These are phyloP conservation scores for Pseudachorutes palmiensis DNA, from an alignment of 1,140 invertebrate species.

Conservation along the genomic window DNA sequence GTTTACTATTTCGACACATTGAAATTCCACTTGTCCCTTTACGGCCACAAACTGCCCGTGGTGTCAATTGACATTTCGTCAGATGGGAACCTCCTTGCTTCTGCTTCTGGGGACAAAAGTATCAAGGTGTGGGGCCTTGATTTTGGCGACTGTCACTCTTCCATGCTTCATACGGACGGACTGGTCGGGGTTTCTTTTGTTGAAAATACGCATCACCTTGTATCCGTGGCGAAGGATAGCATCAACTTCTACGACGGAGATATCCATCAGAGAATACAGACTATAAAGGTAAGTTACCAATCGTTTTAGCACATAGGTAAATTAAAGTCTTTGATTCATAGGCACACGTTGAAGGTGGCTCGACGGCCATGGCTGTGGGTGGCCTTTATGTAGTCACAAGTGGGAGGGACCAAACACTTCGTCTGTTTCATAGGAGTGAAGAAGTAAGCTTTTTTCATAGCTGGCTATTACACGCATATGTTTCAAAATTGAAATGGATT, in stretches of 20 bases:
- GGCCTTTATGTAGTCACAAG: constrained; percentile 71
- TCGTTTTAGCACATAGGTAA: background rate
- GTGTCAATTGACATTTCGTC: constrained; percentile 87
- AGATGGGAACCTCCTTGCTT: constrained; percentile 80
- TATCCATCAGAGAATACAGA: constrained; percentile 80
- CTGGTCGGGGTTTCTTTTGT: constrained; percentile 30
- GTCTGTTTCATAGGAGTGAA: constrained; percentile 76
- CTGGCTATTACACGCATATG: background rate
- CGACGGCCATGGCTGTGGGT: constrained; percentile 49
- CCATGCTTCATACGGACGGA: constrained; percentile 50
- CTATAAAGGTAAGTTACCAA: constrained; percentile 59
- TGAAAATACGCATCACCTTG: constrained; percentile 33
- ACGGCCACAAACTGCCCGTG: constrained; percentile 94
- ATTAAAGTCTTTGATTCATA: constrained; percentile 19
- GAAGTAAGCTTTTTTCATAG: constrained; percentile 48
- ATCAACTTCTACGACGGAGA: constrained; percentile 86
- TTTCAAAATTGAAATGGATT: background rate
- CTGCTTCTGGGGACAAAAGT: constrained; percentile 90
- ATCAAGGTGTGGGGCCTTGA: constrained; percentile 98
- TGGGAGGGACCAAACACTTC: constrained; percentile 79
- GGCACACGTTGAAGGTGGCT: constrained; percentile 34
- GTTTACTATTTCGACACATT: constrained; percentile 56
- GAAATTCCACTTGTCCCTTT: constrained; percentile 61
- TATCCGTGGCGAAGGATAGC: constrained; percentile 32
- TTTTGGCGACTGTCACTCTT: constrained; percentile 92